These are phyloP conservation scores for Nymphalis urticae DNA, from an alignment of 2,888 invertebrate genomes.

Conservation along the genomic window DNA sequence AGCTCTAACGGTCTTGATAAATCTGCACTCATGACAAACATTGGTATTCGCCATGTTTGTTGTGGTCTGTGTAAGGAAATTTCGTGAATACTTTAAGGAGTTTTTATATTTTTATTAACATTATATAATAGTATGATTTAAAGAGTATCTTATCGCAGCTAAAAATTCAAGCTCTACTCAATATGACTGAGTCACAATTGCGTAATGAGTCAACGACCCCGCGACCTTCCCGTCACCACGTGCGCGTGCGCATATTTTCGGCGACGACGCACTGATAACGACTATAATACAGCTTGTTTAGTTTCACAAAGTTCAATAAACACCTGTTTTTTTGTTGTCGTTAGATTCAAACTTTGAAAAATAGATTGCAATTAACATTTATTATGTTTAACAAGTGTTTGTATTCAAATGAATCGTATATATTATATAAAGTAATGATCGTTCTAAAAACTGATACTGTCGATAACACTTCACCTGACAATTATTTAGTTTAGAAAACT, in stretches of 20 bases:
- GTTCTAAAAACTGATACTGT: too few relatives aligned
- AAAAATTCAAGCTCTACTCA: conserved; percentile 3
- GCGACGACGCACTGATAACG: conserved; percentile 18
- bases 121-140: conserved; percentile 2
- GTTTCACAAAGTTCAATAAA: conserved; percentile 3
- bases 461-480: too few relatives aligned
- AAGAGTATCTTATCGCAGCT: conserved; percentile 18
- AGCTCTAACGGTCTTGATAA: too few relatives aligned
- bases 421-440: too few relatives aligned
- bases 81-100: too few relatives aligned
- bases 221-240: conserved; percentile 49
- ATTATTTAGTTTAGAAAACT: too few relatives aligned
- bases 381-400: neutral
- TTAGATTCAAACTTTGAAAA: neutral
- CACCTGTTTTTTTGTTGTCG: conserved; percentile 17
- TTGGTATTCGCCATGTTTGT: too few relatives aligned
- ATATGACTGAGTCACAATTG: conserved; percentile 42
- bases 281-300: conserved; percentile 11
- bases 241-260: conserved; percentile 31
- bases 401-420: too few relatives aligned
- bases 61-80: too few relatives aligned
- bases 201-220: conserved; percentile 50
- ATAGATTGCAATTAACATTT: neutral
- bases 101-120: neutral
- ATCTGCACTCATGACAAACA: too few relatives aligned